These are phyloP conservation scores for Hydropsyche betteni DNA, from an alignment of 2,888 invertebrate species.

Conservation along the genomic window DNA sequence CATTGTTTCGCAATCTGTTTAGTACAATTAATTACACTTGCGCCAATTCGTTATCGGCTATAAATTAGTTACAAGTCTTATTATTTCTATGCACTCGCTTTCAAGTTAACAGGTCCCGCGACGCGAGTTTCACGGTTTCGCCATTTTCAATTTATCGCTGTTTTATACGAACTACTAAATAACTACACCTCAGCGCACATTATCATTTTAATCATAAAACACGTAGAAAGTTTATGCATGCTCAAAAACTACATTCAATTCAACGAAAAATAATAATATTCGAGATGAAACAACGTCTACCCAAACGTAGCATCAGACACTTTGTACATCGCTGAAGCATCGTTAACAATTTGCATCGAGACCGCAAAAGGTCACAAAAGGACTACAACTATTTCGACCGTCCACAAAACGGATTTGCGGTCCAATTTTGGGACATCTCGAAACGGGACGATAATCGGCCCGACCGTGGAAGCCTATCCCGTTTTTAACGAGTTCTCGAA, in stretches of 20 bases:
- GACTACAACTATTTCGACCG: conserved; percentile 8
- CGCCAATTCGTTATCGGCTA: conserved; percentile 19
- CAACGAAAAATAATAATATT: no score
- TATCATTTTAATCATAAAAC: not conserved
- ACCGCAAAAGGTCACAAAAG: conserved; percentile 14
- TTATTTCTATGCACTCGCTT: conserved; percentile 17
- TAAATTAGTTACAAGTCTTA: not conserved
- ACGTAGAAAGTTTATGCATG: not conserved
- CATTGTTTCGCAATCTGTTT: not conserved
- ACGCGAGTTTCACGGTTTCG: conserved; percentile 1
- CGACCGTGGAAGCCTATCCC: not conserved
- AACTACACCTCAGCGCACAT: not conserved
- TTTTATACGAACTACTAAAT: not conserved
- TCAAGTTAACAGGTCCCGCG: conserved; percentile 15
- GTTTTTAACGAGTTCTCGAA: conserved; percentile 51
- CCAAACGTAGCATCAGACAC: no score
- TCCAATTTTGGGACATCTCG: conserved; percentile 8
- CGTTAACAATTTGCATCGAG: not conserved
- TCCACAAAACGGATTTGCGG: conserved; percentile 21
- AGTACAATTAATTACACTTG: conserved; percentile 8
- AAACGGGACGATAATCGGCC: conserved; percentile 31
- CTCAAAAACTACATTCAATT: no score
- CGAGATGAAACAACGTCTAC: no score
- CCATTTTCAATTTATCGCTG: conserved; percentile 4
- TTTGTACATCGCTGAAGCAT: no score